phyloP scores from a whole-genome alignment of 2,797 vertebrate genomes.

The Leucoraja ocellata region DNA sequence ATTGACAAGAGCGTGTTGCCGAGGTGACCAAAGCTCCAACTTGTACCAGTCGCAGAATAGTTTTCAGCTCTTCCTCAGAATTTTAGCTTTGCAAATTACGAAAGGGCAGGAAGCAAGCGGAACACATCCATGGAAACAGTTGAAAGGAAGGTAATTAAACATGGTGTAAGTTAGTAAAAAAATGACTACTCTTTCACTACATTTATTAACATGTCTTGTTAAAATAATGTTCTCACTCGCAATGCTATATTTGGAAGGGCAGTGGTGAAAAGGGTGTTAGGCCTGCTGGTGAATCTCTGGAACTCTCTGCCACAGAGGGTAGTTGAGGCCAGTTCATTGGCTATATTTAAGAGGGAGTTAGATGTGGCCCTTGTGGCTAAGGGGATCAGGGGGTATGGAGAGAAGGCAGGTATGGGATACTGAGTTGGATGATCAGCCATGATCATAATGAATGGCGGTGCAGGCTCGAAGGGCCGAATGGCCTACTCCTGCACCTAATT shows the following conservation, averaged over 20 bases:
- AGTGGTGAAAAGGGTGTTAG: neutral
- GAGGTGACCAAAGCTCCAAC: constrained; percentile 57
- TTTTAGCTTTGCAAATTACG: constrained; percentile 76
- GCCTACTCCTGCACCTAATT: no score
- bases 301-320: no score
- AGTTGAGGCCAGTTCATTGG: no score
- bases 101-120: constrained; percentile 62
- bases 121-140: constrained; percentile 83
- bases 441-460: no score
- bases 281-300: neutral
- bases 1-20: constrained; percentile 73
- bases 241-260: neutral
- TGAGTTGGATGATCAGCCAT: no score
- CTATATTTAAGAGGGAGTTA: no score
- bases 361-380: no score
- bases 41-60: constrained; percentile 80
- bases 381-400: no score
- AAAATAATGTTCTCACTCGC: neutral
- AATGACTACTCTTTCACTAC: neutral
- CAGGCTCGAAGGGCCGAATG: no score
- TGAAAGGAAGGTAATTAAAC: constrained; percentile 82
- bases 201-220: neutral
- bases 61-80: constrained; percentile 84
- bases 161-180: neutral
- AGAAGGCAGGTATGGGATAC: no score